Conservation (phyloP, 2,888 invertebrate species). For the Dynastes maya region DNA sequence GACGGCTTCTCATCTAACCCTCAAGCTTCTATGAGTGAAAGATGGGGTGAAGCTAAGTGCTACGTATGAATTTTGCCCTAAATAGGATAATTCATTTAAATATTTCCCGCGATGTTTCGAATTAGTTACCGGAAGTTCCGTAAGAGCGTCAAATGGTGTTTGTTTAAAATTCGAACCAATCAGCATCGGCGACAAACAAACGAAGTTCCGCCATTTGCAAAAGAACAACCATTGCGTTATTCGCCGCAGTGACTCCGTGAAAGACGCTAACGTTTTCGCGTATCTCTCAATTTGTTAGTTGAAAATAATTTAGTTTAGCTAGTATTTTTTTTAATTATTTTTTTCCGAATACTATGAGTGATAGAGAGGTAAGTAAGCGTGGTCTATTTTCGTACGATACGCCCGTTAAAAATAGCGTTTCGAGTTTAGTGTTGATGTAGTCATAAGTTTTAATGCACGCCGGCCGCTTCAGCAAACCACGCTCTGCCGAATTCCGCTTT, state of each 20-base stretch:
- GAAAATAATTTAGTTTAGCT: conserved; percentile 41
- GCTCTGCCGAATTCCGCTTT: conserved; percentile 43
- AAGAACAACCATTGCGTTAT: conserved; percentile 45
- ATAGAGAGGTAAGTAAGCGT: conserved; percentile 63
- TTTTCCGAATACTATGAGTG: conserved; percentile 61
- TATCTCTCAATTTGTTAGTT: conserved; percentile 12
- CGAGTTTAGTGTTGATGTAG: conserved; percentile 29
- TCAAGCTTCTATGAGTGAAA: too few relatives aligned
- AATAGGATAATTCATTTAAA: not conserved
- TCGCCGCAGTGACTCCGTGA: conserved; percentile 25
- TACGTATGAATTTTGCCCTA: too few relatives aligned
- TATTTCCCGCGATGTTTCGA: not conserved
- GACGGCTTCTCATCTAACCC: too few relatives aligned
- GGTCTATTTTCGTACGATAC: conserved; percentile 46
- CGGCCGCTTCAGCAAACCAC: conserved; percentile 50
- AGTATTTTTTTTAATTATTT: conserved; percentile 26
- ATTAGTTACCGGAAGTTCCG: conserved; percentile 37
- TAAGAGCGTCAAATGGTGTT: not conserved
- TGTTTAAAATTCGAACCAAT: conserved; percentile 48
- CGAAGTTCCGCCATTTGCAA: conserved; percentile 50
- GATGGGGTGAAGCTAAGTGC: too few relatives aligned
- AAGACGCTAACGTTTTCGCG: conserved; percentile 38
- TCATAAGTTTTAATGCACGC: conserved; percentile 50
- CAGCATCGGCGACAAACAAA: conserved; percentile 27
- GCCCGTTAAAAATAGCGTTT: conserved; percentile 54